Evolutionary conservation across 2,888 invertebrate species (phyloP).

Genomic region (Lepetodrilus schrolli): DNA sequence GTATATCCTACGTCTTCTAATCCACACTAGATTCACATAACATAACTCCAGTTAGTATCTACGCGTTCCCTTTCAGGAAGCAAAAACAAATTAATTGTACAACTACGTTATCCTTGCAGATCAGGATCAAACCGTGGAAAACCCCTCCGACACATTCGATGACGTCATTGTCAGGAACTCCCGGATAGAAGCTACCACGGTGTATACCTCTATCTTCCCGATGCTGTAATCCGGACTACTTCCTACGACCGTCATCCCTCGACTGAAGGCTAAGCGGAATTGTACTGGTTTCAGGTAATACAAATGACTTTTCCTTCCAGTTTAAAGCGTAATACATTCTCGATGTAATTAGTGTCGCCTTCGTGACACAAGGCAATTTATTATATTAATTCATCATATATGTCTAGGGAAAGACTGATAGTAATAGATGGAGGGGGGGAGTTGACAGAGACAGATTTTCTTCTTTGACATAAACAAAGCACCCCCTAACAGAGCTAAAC

Average conservation of each 20-base stretch:
- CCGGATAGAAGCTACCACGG: too few species aligned
- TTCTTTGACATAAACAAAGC: conserved; percentile 21
- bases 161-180: too few species aligned
- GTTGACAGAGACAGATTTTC: not conserved
- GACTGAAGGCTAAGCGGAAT: not conserved
- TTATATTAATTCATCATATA: conserved; percentile 35
- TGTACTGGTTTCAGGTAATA: conserved; percentile 6
- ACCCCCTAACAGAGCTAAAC: not conserved
- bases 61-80: too few species aligned
- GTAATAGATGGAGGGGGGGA: not conserved
- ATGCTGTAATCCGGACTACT: too few species aligned
- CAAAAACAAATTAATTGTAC: too few species aligned
- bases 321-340: conserved; percentile 32
- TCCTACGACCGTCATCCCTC: too few species aligned
- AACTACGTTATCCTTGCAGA: too few species aligned
- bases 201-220: too few species aligned
- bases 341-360: conserved; percentile 30
- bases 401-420: not conserved
- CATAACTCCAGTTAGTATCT: too few species aligned
- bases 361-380: conserved; percentile 31
- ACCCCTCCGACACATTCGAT: not conserved
- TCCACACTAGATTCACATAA: too few species aligned
- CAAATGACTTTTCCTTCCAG: conserved; percentile 15
- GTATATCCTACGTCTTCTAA: not conserved
- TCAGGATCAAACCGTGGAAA: too few species aligned